These are phyloP conservation scores for Bubo scandiacus DNA, from an alignment of 2,113 vertebrate genomes.

Conservation along the genomic window DNA sequence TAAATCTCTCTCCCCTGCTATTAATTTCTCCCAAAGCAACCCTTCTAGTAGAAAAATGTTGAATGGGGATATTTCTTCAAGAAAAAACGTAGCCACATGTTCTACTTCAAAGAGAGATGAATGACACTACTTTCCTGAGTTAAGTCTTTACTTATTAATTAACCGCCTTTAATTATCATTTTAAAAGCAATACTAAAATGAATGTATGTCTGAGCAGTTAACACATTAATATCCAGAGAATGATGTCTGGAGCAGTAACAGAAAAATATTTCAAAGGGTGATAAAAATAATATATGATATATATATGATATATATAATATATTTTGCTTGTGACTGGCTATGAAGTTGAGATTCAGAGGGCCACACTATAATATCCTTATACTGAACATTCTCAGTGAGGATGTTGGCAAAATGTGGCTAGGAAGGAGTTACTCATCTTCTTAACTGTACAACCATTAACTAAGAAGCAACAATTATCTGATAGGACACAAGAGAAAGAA, in stretches of 20 bases:
- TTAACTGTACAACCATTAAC: not conserved
- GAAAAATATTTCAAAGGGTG: not conserved
- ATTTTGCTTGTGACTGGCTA: not conserved
- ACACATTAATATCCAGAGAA: not conserved
- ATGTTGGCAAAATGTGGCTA: not conserved
- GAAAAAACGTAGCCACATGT: not conserved
- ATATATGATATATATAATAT: not conserved
- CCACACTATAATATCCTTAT: not conserved
- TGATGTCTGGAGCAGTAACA: not conserved
- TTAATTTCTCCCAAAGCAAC: not conserved
- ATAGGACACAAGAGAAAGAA: not conserved
- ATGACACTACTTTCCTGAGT: not conserved
- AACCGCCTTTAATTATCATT: not conserved
- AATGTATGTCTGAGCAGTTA: not conserved
- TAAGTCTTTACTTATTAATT: not conserved
- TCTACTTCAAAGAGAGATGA: not conserved
- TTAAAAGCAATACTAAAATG: not conserved
- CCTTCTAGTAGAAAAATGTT: not conserved
- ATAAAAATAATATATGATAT: not conserved
- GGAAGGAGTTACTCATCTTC: not conserved
- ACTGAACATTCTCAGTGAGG: not conserved
- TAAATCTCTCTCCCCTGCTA: not conserved
- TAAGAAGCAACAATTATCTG: not conserved
- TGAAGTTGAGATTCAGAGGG: not conserved
- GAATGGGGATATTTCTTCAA: not conserved